A percentile compares a stretch with the other conserved stretches of the same genome.
Evolutionary conservation across 2,113 vertebrate genomes (phyloP).

Genomic region (Muscicapa adusta): DNA sequence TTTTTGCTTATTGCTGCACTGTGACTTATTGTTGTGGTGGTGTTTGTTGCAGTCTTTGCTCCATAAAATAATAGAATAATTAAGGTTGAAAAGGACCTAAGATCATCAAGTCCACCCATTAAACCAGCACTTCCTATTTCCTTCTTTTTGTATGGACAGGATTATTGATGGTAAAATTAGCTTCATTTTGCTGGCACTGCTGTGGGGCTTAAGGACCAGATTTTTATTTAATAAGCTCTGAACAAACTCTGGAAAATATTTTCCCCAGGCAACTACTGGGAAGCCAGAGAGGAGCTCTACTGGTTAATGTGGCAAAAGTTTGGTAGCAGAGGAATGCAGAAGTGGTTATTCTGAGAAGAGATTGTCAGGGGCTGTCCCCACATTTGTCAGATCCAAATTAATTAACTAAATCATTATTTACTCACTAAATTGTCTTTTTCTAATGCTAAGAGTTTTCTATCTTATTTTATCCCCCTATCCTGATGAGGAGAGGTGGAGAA

Average conservation of each 20-base stretch:
- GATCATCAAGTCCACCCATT: neutral
- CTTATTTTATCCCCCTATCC: neutral
- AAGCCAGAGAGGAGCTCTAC: neutral
- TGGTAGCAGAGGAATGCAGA: neutral
- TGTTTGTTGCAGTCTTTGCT: neutral
- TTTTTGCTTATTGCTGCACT: neutral
- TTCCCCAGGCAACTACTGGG: neutral
- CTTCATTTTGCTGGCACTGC: neutral
- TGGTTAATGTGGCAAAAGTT: neutral
- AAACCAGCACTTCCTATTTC: neutral
- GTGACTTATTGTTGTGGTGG: neutral
- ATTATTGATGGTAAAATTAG: neutral
- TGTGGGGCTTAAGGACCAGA: neutral
- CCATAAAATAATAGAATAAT: neutral
- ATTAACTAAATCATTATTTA: neutral
- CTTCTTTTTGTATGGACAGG: neutral
- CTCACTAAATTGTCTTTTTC: neutral
- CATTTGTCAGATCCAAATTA: neutral
- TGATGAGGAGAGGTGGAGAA: neutral
- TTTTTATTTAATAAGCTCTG: neutral
- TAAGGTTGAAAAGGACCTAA: neutral
- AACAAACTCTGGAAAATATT: neutral
- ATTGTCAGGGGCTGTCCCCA: neutral
- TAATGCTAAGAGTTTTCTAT: rapidly evolving
- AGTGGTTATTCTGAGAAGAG: neutral